Base-by-base conservation (phyloP, 2,888 invertebrate species). In the Dinocampus coccinellae region DNA sequence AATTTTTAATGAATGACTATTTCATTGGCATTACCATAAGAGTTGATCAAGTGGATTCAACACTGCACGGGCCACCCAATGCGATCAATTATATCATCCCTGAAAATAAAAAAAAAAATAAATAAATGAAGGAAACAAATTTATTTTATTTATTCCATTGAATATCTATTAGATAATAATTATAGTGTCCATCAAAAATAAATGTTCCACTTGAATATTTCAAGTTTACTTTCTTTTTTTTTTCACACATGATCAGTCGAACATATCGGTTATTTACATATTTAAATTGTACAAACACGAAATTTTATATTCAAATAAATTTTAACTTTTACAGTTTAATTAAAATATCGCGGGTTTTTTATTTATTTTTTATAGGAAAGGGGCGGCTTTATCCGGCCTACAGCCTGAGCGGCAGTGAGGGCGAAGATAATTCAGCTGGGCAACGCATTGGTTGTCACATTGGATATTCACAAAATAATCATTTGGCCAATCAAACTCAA, bases 331-430 rank as follows among this genome's bases (percentile, higher is more conserved):
- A 7, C 7, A 29, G 3, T 29, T 3, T 29, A 29, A 4, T 7
- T 29, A 29, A 29, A 29, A 4, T 4, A 75, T 73, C 73, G 73
- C 73, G 67, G 20, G 1, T 3, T 69, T 72, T 72, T 75, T 76
- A n/a, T n/a, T n/a, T n/a, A n/a, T 73, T 74, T 76, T 77, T 77
- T 69, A 16, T 89, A 93, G 91, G 89, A 89, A 95, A 95, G 93
- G 90, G 90, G 90, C 94, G 95, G 88, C 92, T 95, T 88, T 94
- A 95, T 90, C 93, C 94, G 88, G 91, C 91, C 86, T 93, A 93
- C 91, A 93, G 93, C 90, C 91, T 93, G 88, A 93, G 92, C 89
- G 92, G 93, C 89, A 91, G 91, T 79, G 93, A 93, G 89, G 93
- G 93, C 85, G 93, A 93, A 87, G 91, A 91, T 77, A 88, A 86